These are phyloP conservation scores for Sylvietta virens DNA, from an alignment of 2,113 vertebrate genomes.

Conservation along the genomic window DNA sequence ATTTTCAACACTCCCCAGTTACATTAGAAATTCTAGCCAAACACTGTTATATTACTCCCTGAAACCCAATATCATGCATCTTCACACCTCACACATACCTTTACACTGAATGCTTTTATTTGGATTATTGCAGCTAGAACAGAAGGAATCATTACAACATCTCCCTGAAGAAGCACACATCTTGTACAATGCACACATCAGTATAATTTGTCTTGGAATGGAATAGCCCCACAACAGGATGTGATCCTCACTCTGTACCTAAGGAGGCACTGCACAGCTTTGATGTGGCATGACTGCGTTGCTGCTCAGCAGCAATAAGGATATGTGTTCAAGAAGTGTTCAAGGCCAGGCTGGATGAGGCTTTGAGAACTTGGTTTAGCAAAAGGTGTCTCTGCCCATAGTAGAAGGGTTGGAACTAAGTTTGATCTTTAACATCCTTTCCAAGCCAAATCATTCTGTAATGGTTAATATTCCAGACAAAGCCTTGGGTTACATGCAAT, in stretches of 20 bases:
- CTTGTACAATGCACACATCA: neutral
- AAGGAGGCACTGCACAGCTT: neutral
- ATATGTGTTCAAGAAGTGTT: neutral
- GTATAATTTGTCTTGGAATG: accelerated
- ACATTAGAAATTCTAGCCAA: neutral
- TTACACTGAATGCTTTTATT: neutral
- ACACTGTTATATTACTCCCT: neutral
- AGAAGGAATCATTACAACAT: neutral
- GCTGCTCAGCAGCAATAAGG: neutral
- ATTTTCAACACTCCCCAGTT: neutral
- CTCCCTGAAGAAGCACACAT: neutral
- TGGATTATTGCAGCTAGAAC: neutral
- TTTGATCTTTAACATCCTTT: neutral
- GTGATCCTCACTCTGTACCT: neutral
- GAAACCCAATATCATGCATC: neutral
- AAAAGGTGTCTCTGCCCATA: neutral
- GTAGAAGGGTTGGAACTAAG: neutral
- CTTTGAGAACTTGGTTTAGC: neutral
- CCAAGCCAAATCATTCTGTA: neutral
- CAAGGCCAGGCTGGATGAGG: neutral
- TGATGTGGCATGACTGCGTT: neutral
- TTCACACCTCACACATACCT: neutral
- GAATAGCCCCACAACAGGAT: neutral
- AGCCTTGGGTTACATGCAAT: neutral
- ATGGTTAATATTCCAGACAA: neutral